Percentiles rank a stretch among this genome's conserved stretches.
phyloP scores from a whole-genome alignment of 2,888 invertebrate species.

The Cryptosula pallasiana region DNA sequence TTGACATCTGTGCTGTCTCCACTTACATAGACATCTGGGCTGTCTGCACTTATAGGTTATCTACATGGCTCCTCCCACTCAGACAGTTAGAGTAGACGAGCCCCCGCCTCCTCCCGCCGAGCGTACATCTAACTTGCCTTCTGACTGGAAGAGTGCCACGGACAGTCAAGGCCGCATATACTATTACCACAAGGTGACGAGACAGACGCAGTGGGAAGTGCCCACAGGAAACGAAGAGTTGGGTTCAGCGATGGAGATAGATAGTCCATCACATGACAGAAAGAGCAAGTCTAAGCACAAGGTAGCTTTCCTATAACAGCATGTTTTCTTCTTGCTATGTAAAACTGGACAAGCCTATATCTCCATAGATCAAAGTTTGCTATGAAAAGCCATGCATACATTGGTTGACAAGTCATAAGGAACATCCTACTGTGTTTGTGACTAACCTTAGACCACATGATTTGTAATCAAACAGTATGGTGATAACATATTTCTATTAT shows the following conservation, averaged over 20 bases:
- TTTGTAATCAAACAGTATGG: no score
- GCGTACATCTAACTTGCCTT: conserved; percentile 41
- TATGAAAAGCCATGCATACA: no score
- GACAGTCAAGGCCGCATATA: conserved; percentile 71
- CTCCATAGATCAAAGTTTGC: not conserved
- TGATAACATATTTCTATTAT: no score
- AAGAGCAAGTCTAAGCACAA: conserved; percentile 21
- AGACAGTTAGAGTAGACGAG: not conserved
- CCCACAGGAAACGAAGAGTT: conserved; percentile 46
- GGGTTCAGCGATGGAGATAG: conserved; percentile 45
- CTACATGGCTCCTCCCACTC: not conserved
- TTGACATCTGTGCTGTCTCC: no score
- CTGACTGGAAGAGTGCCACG: conserved; percentile 17
- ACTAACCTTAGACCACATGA: no score
- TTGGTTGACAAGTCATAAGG: no score
- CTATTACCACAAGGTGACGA: conserved; percentile 71
- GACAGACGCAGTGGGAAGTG: conserved; percentile 55
- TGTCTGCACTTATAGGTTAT: not conserved
- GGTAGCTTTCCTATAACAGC: no score
- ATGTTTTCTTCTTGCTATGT: not conserved
- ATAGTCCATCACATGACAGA: conserved; percentile 36
- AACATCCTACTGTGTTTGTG: no score
- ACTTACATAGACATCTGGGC: not conserved
- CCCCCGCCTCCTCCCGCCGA: conserved; percentile 50
- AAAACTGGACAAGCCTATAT: conserved; percentile 21